Evolutionary conservation across 2,888 invertebrate genomes (phyloP).

Genomic region (Opisthograptis luteolata): DNA sequence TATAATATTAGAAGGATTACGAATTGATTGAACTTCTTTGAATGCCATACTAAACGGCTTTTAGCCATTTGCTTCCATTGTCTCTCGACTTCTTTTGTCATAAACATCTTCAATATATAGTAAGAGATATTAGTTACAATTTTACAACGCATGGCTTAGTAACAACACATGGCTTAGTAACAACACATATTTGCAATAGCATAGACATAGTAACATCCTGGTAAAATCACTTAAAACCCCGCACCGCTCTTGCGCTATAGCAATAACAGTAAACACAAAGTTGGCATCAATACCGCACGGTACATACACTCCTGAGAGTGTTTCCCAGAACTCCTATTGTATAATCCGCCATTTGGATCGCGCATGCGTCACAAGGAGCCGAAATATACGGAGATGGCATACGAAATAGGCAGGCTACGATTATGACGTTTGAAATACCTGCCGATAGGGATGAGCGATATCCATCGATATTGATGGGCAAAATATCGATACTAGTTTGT

Average conservation of each 20-base stretch:
- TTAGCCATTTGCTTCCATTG: too few species aligned
- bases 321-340: slow-evolving; percentile 10
- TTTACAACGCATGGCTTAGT: too few species aligned
- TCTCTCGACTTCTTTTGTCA: too few species aligned
- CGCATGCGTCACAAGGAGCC: slow-evolving; percentile 17
- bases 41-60: too few species aligned
- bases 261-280: slow-evolving; percentile 20
- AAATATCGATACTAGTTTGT: too few species aligned
- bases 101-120: too few species aligned
- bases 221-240: slow-evolving; percentile 11
- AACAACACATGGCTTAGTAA: too few species aligned
- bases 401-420: slow-evolving; percentile 6
- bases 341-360: slow-evolving; percentile 18
- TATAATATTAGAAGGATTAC: too few species aligned
- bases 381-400: slow-evolving; percentile 18
- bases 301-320: background rate
- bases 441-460: background rate
- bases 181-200: too few species aligned
- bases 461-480: too few species aligned
- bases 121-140: too few species aligned
- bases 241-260: slow-evolving; percentile 2
- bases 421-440: slow-evolving; percentile 5
- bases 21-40: too few species aligned
- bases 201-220: slow-evolving; percentile 20
- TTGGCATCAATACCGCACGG: slow-evolving; percentile 6